These are phyloP conservation scores for Naso thynnoides DNA, from an alignment of 2,797 vertebrate species.

Conservation along the genomic window DNA sequence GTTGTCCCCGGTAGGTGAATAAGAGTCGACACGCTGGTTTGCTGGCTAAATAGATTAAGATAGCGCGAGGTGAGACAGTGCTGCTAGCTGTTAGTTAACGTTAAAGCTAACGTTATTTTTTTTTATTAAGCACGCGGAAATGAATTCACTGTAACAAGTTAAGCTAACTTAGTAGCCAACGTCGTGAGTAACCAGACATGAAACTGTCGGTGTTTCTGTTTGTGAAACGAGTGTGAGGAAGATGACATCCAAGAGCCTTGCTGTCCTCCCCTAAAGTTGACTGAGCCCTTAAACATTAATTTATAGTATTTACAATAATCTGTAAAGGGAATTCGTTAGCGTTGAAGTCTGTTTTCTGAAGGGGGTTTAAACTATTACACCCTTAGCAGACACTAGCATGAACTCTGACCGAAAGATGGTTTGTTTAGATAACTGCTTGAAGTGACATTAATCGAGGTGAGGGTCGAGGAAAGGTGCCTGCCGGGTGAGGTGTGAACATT, in stretches of 20 bases:
- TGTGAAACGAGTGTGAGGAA: not conserved
- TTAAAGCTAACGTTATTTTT: not conserved
- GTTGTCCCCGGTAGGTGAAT: not conserved
- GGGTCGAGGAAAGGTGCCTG: not conserved
- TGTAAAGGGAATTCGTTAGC: not conserved
- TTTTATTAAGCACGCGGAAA: not conserved
- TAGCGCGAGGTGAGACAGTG: slow-evolving; percentile 13
- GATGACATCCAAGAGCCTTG: not conserved
- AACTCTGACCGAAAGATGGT: not conserved
- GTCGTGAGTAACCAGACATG: not conserved
- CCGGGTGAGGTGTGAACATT: not conserved
- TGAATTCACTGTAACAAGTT: not conserved
- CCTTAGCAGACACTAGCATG: not conserved
- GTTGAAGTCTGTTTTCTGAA: not conserved
- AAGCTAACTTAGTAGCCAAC: not conserved
- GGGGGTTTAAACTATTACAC: not conserved
- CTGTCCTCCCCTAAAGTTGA: not conserved
- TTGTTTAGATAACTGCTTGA: not conserved
- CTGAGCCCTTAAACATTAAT: too few species aligned
- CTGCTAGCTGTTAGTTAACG: not conserved
- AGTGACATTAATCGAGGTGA: not conserved
- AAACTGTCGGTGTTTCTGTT: not conserved
- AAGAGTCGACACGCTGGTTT: not conserved
- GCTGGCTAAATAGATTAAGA: slow-evolving; percentile 16
- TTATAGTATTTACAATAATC: not conserved